These are phyloP conservation scores for Balearica regulorum DNA, from an alignment of 2,797 vertebrate genomes.

Conservation along the genomic window DNA sequence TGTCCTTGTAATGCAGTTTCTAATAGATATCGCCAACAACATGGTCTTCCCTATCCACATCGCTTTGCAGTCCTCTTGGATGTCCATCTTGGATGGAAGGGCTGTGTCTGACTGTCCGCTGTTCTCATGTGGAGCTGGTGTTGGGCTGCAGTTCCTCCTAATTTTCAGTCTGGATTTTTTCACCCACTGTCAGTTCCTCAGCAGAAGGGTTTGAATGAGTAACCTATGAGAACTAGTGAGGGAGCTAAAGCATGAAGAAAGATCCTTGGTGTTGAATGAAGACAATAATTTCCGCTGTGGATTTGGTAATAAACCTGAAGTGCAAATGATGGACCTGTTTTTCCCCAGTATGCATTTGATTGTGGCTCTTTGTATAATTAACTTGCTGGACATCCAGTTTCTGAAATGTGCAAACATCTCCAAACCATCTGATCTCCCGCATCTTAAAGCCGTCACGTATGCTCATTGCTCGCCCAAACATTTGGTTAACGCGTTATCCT, in stretches of 20 bases:
- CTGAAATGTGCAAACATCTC: background rate
- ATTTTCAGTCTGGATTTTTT: background rate
- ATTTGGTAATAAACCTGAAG: background rate
- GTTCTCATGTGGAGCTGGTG: background rate
- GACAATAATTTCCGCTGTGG: background rate
- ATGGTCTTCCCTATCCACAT: background rate
- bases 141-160: background rate
- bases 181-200: background rate
- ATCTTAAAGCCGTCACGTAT: background rate
- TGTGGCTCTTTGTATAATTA: background rate
- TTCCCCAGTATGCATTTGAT: background rate
- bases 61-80: background rate
- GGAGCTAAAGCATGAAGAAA: background rate
- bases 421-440: background rate
- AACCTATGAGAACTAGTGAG: background rate
- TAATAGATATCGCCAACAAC: background rate
- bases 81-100: rapidly evolving
- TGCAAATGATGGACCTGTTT: background rate
- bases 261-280: background rate
- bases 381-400: background rate
- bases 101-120: rapidly evolving
- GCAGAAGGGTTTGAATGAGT: background rate
- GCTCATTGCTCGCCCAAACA: background rate
- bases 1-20: background rate
- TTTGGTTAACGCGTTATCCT: constrained; percentile 17